Base-by-base conservation (phyloP, 2,888 invertebrate genomes). In the Drosophila barbarae region DNA sequence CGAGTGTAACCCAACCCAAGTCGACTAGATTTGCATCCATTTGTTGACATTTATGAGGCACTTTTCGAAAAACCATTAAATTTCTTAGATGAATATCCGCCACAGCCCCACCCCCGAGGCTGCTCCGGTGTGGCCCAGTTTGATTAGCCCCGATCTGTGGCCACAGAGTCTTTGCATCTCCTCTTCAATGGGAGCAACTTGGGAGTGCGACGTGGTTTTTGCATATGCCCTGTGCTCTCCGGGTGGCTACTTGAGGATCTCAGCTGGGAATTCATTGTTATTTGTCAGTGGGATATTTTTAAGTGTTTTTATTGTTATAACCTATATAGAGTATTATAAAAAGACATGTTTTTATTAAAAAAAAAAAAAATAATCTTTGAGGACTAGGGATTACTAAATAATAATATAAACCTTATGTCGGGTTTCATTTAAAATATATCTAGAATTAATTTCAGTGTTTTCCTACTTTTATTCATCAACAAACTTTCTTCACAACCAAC, bases 41-140 rank as follows among this genome's bases (percentile, higher is more conserved):
- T 72, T 76, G 70, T 81, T 73, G 73, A 82, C 79, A 75, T 79
- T 82, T 79, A 79, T 74, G 82, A 82, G 69, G 75, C 76, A 67
- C 71, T 81, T 67, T 81, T 72, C 18, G 21, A 65, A 73, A 78
- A 75, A 69, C 68, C 74, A 67, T 66, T 74, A 76, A 76, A 79
- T 73, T 68, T 32, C 56, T 72, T 54, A 35, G 23, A 38, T 34
- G 15, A 42, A n/a, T 32, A 44, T 65, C 36, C 23, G 38, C 23
- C n/a, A n/a, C 28, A 35, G 35, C 39, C n/a, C 18, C 44, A 23
- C 18, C 10, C 21, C 30, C 38, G 28, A 12, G 34, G 49, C 49
- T 28, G 49, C 49, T 32, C 32, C 26, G 39, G 54, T 47, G 59
- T 76, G 73, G 51, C 81, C 81, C 52, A 75, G 69, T 83, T 81